Conservation (phyloP, 1,140 invertebrate genomes). For the Listronotus bonariensis region DNA sequence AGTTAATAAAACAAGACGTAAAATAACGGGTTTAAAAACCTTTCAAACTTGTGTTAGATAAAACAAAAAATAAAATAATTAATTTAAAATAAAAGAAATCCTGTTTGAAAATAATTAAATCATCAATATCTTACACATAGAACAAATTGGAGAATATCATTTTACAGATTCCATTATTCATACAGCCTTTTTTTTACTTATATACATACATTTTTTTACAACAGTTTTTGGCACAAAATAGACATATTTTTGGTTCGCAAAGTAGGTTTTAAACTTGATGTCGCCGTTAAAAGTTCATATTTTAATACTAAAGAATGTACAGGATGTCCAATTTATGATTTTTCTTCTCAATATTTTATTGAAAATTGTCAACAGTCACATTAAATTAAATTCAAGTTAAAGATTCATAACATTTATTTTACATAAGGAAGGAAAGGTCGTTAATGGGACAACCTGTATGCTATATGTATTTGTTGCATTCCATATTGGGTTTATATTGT, state of each 20-base stretch:
- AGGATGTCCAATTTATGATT: conserved; percentile 1
- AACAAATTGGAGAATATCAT: background rate
- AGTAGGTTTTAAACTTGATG: conserved; percentile 12
- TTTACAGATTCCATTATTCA: conserved; percentile 1
- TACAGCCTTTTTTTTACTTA: conserved; percentile 21
- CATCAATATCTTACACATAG: background rate
- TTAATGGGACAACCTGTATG: conserved; percentile 13
- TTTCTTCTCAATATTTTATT: background rate
- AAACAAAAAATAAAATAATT: too few relatives aligned
- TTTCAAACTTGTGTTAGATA: too few relatives aligned
- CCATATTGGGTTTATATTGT: conserved; percentile 53
- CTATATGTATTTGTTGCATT: conserved; percentile 53
- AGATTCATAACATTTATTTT: background rate
- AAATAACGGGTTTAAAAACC: too few relatives aligned
- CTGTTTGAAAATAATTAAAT: too few relatives aligned
- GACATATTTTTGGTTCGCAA: conserved; percentile 12
- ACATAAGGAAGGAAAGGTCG: background rate
- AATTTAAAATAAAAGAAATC: too few relatives aligned
- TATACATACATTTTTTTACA: conserved; percentile 16
- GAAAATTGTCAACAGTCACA: background rate
- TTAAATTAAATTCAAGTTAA: conserved; percentile 9
- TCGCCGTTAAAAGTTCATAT: conserved; percentile 4
- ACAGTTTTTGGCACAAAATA: conserved; percentile 11
- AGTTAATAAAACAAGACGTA: too few relatives aligned
- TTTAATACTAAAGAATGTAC: conserved; percentile 1